These are phyloP conservation scores for Abrostola tripartita DNA, from an alignment of 2,888 invertebrate species.

Conservation along the genomic window DNA sequence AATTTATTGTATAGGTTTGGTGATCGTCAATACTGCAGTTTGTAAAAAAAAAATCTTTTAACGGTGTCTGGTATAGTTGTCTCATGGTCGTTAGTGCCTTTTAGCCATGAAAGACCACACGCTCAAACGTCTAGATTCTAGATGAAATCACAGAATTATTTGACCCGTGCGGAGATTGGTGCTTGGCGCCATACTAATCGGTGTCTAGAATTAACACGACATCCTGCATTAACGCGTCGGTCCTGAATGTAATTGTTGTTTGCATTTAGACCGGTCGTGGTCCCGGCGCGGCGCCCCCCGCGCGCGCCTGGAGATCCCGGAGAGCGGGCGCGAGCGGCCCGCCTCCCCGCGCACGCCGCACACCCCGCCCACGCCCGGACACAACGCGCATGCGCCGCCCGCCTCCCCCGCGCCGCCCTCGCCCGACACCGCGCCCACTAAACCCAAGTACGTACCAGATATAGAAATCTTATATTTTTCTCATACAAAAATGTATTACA, in stretches of 20 bases:
- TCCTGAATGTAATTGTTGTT: background rate
- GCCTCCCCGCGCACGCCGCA: slow-evolving; percentile 78
- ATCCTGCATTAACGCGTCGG: no score
- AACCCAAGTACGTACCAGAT: slow-evolving; percentile 75
- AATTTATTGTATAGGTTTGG: no score
- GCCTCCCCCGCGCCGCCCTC: slow-evolving; percentile 45
- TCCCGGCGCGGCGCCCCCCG: slow-evolving; percentile 92
- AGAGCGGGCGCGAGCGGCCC: slow-evolving; percentile 90
- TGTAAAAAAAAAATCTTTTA: no score
- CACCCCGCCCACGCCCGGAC: slow-evolving; percentile 48
- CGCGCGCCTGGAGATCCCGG: slow-evolving; percentile 95
- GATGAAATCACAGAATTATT: no score
- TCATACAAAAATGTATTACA: background rate
- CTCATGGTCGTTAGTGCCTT: no score
- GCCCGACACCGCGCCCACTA: slow-evolving; percentile 64
- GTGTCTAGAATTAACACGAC: no score
- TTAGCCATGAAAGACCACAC: no score
- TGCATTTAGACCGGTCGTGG: slow-evolving; percentile 93
- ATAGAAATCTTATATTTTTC: slow-evolving; percentile 2
- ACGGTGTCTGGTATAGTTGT: no score
- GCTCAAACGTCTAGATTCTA: no score
- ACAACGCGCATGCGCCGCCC: slow-evolving; percentile 32
- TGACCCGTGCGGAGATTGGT: no score
- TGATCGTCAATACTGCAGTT: no score
- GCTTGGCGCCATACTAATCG: no score